Percentiles rank a stretch among this genome's conserved stretches.
Conservation (phyloP, 1,140 invertebrate genomes). For the Ooceraea biroi region DNA sequence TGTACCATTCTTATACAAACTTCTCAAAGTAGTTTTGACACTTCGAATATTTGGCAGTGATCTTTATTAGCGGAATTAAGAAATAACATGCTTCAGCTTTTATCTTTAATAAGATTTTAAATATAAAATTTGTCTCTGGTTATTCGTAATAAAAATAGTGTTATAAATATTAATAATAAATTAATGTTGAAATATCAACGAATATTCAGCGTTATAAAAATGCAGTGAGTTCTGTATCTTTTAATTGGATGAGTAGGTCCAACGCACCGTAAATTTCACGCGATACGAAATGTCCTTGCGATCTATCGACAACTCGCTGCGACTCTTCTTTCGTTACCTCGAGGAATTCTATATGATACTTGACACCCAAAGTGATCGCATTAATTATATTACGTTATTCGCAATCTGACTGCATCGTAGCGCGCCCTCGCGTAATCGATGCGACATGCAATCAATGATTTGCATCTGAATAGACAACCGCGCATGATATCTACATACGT, state of each 20-base stretch:
- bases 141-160: not conserved
- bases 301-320: constrained; percentile 28
- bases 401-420: not conserved
- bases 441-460: constrained; percentile 32
- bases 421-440: constrained; percentile 27
- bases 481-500: not conserved
- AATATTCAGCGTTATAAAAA: not conserved
- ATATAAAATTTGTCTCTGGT: not conserved
- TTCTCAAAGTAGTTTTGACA: too few relatives aligned
- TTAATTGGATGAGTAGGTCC: constrained; percentile 18
- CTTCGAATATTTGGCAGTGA: not conserved
- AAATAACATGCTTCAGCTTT: not conserved
- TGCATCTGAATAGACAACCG: constrained; percentile 10
- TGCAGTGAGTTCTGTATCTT: not conserved
- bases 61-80: not conserved
- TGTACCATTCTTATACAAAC: not conserved
- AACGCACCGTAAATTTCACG: constrained; percentile 6
- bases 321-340: not conserved
- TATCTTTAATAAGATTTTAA: not conserved
- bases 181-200: constrained; percentile 3
- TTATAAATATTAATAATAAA: not conserved
- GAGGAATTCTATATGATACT: not conserved
- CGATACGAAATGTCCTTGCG: constrained; percentile 1
- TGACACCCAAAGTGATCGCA: constrained; percentile 24
- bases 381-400: constrained; percentile 28